A percentile compares a stretch with the other conserved stretches of the same genome.
Evolutionary conservation across 2,888 invertebrate genomes (phyloP).

Genomic region (Drosophila crucigera): DNA sequence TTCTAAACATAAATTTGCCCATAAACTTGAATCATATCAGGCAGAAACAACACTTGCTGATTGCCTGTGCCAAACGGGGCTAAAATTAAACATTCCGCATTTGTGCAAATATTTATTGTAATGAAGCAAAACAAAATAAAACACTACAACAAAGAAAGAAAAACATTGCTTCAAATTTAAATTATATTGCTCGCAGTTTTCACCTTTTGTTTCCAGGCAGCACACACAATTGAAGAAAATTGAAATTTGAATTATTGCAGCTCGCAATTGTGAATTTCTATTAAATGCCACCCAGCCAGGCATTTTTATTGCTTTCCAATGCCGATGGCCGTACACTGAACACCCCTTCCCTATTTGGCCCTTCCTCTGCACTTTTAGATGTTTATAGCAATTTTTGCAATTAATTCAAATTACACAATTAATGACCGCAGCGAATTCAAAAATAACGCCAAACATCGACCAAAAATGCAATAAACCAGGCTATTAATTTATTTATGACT

Average conservation of each 20-base stretch:
- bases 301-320: conserved; percentile 70
- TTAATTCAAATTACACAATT: conserved; percentile 77
- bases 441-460: conserved; percentile 28
- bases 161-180: conserved; percentile 40
- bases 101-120: conserved; percentile 61
- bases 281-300: conserved; percentile 32
- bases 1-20: conserved; percentile 34
- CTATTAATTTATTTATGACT: conserved; percentile 79
- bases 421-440: conserved; percentile 53
- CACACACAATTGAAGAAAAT: conserved; percentile 7
- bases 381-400: conserved; percentile 63
- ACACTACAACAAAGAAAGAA: conserved; percentile 14
- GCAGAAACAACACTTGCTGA: conserved; percentile 35
- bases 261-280: conserved; percentile 33
- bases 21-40: conserved; percentile 35
- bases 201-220: conserved; percentile 37
- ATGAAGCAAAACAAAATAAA: conserved; percentile 47
- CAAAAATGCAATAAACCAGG: conserved; percentile 64
- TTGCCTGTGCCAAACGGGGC: conserved; percentile 10
- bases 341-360: too few species aligned
- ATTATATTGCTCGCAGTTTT: conserved; percentile 55
- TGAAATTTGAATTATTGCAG: conserved; percentile 26
- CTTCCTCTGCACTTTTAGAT: conserved; percentile 30
- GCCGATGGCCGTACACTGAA: conserved; percentile 11
- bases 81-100: conserved; percentile 51